Evolutionary conservation across 2,888 invertebrate genomes (phyloP).

Genomic region (Synanthedon formicaeformis): DNA sequence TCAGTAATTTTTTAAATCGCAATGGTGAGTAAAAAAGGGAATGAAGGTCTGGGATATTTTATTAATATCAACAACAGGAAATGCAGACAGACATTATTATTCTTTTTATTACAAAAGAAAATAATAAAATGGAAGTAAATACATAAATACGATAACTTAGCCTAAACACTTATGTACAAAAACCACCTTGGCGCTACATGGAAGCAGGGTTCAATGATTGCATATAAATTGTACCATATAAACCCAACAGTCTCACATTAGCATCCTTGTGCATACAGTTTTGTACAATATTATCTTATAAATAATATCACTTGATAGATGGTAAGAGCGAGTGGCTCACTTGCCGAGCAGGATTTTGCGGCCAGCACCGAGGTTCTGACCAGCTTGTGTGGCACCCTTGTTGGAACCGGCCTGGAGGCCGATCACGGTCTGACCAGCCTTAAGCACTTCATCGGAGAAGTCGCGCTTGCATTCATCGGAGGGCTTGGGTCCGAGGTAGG

Average conservation of each 20-base stretch:
- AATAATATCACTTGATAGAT: constrained; percentile 59
- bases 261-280: constrained; percentile 50
- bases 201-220: constrained; percentile 27
- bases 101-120: constrained; percentile 53
- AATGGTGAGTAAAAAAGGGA: too few species aligned
- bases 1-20: too few species aligned
- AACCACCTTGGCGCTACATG: constrained; percentile 51
- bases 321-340: constrained; percentile 58
- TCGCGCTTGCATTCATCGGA: constrained; percentile 94
- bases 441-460: constrained; percentile 91
- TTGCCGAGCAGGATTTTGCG: constrained; percentile 93
- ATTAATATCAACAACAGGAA: background rate
- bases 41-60: too few species aligned
- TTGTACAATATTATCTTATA: constrained; percentile 59
- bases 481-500: constrained; percentile 94
- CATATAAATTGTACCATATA: constrained; percentile 22
- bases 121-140: constrained; percentile 63
- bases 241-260: constrained; percentile 45
- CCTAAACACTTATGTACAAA: constrained; percentile 52
- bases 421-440: constrained; percentile 89
- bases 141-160: constrained; percentile 43
- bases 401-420: constrained; percentile 96
- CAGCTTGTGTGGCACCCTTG: constrained; percentile 95
- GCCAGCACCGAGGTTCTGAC: constrained; percentile 89
- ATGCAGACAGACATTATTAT: background rate